phyloP scores from a whole-genome alignment of 2,113 vertebrate genomes.

The Gracilinanus agilis region DNA sequence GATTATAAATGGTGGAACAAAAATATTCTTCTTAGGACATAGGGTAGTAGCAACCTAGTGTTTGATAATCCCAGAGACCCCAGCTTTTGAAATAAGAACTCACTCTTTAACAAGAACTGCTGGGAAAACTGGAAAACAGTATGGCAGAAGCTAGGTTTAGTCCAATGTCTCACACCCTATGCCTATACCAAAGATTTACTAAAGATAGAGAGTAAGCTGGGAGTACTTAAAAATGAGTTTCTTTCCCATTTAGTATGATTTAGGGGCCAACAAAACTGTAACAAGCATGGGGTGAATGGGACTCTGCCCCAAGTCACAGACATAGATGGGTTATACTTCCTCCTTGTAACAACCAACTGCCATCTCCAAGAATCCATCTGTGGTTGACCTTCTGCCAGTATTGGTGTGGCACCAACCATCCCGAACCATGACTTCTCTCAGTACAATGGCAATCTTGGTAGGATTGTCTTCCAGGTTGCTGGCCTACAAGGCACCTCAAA shows the following conservation, averaged over 20 bases:
- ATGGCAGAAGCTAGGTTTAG: too few species aligned
- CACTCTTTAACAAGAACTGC: too few species aligned
- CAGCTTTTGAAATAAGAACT: too few species aligned
- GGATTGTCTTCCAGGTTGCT: not conserved
- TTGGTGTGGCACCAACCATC: not conserved
- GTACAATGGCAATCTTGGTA: not conserved
- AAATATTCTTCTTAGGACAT: not conserved
- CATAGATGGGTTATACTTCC: not conserved
- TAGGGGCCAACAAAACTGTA: not conserved
- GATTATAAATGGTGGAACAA: not conserved
- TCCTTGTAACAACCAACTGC: not conserved
- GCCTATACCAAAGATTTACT: too few species aligned
- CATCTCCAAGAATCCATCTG: not conserved
- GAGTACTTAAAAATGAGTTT: not conserved
- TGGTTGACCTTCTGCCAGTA: not conserved
- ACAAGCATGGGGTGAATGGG: not conserved
- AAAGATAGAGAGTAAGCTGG: not conserved
- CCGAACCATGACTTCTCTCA: not conserved
- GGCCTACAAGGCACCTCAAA: not conserved
- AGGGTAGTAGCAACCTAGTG: too few species aligned
- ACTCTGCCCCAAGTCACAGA: not conserved
- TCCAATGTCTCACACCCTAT: too few species aligned
- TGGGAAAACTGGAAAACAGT: too few species aligned
- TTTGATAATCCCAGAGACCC: too few species aligned
- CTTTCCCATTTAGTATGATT: not conserved